Evolutionary conservation across 2,888 invertebrate species (phyloP), one percentile per base, ranked within the genome.

Genomic region (Tortricodes alternella): DNA sequence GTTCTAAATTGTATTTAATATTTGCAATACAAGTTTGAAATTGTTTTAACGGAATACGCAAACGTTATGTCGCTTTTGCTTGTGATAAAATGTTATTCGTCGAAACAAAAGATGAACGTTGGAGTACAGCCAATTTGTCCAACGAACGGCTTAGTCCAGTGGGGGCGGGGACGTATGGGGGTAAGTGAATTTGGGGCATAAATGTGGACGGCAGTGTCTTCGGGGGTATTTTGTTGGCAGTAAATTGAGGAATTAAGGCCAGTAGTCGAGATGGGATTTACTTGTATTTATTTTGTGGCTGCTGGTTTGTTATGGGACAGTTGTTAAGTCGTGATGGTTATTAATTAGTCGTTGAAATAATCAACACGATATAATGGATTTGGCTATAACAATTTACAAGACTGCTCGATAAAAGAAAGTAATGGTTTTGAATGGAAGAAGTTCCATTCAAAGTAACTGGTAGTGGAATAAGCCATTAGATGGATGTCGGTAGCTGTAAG

Each of bases 161-260:
- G 5, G 48, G 55, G 19, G 34, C 3, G 2, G 15, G 21, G 11
- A 13, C 19, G 39, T 16, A 6, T 7, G 39, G 53, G 48, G 55
- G 55, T 55, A 55, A 55, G 55, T 55, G 55, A 55, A 55, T 55
- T 55, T 55, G 48, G 41, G 55, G 43, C 48, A 55, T 48, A 55
- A 55, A 55, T 55, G 55, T 46, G 46, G 39, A 53, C 53, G 44
- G 27, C 37, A 27, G 39, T 53, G 48, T 55, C 55, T 55, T 55
- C 11, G 35, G 35, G 41, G 11, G 48, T 44, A 55, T 41, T 55
- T 49, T 55, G 55, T 43, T 48, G 48, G 34, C 48, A 55, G 55
- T 55, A 55, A 49, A 55, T 55, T 55, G 55, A 49, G 48, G 55
- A 55, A 55, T 55, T 55, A 53, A 53, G 53, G 53, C 11, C 27